phyloP scores from a whole-genome alignment of 1,140 invertebrate species.

The Dendrolimus punctatus region DNA sequence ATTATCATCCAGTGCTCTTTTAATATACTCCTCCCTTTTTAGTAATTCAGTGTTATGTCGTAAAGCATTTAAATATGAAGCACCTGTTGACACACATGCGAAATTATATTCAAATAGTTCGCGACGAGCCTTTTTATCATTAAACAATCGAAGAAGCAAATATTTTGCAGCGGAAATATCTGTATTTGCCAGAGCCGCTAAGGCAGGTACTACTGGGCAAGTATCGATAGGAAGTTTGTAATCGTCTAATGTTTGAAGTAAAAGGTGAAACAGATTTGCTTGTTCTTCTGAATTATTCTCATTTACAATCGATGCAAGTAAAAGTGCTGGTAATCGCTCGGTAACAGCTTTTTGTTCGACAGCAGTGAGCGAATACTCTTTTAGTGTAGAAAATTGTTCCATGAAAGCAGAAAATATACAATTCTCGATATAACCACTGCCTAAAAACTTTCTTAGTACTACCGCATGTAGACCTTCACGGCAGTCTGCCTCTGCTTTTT shows the following conservation, averaged over 20 bases:
- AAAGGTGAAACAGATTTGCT: neutral
- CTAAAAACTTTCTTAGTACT: conserved; percentile 29
- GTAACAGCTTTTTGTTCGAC: conserved; percentile 14
- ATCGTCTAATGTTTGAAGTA: neutral
- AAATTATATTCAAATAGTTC: conserved; percentile 29
- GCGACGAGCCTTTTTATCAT: conserved; percentile 23
- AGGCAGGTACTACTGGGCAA: conserved; percentile 8
- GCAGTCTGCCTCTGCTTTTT: conserved; percentile 18
- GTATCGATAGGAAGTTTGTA: conserved; percentile 3
- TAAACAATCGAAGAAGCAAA: conserved; percentile 17
- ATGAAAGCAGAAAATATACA: conserved; percentile 21
- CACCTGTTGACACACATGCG: conserved; percentile 18
- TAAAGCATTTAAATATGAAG: conserved; percentile 33
- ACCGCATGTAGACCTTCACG: conserved; percentile 41
- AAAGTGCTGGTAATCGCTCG: conserved; percentile 10
- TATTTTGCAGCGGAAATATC: conserved; percentile 7
- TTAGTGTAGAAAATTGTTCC: conserved; percentile 28
- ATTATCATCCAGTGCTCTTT: neutral
- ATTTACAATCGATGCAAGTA: conserved; percentile 13
- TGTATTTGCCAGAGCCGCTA: conserved; percentile 12
- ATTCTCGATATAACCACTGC: conserved; percentile 7
- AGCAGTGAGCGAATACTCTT: conserved; percentile 30
- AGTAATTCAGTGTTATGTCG: conserved; percentile 4
- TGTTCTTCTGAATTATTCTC: conserved; percentile 1
- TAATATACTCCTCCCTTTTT: neutral